Evolutionary conservation across 2,113 vertebrate species (phyloP).

Genomic region (Maccullochella peelii): DNA sequence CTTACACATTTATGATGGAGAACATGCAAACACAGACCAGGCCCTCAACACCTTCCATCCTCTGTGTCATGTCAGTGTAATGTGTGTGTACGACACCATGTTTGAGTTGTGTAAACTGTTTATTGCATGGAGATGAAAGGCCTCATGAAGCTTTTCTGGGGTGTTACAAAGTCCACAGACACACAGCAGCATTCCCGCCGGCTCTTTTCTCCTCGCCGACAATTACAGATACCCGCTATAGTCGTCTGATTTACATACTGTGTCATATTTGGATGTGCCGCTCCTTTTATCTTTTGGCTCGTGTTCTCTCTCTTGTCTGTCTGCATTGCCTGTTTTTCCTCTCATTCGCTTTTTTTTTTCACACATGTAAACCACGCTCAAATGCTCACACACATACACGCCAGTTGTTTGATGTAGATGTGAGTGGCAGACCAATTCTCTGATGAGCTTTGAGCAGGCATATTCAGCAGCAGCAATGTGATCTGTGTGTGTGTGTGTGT

Average conservation of each 20-base stretch:
- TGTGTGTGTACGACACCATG: conserved; percentile 26
- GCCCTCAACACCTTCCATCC: conserved; percentile 37
- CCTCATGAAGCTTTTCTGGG: conserved; percentile 26
- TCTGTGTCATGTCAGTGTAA: conserved; percentile 34
- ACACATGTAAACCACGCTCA: not conserved
- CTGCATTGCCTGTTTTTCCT: conserved; percentile 28
- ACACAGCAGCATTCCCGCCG: conserved; percentile 18
- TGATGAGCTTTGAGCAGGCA: conserved; percentile 58
- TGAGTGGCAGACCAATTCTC: conserved; percentile 56
- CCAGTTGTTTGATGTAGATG: conserved; percentile 65
- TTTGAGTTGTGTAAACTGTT: conserved; percentile 68
- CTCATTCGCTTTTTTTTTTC: not conserved
- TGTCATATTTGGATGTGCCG: conserved; percentile 45
- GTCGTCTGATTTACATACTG: conserved; percentile 59
- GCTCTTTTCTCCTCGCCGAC: conserved; percentile 27
- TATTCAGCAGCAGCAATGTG: conserved; percentile 36
- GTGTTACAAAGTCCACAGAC: conserved; percentile 32
- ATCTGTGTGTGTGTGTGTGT: not conserved
- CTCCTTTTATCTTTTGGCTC: conserved; percentile 65
- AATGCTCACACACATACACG: conserved; percentile 5
- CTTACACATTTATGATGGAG: conserved; percentile 7
- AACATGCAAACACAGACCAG: conserved; percentile 10
- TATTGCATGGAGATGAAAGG: conserved; percentile 71
- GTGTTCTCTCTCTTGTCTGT: conserved; percentile 48
- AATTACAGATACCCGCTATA: conserved; percentile 34